Evolutionary conservation across 2,888 invertebrate species (phyloP), one percentile per base, ranked within the genome.

Genomic region (Acleris laterana): DNA sequence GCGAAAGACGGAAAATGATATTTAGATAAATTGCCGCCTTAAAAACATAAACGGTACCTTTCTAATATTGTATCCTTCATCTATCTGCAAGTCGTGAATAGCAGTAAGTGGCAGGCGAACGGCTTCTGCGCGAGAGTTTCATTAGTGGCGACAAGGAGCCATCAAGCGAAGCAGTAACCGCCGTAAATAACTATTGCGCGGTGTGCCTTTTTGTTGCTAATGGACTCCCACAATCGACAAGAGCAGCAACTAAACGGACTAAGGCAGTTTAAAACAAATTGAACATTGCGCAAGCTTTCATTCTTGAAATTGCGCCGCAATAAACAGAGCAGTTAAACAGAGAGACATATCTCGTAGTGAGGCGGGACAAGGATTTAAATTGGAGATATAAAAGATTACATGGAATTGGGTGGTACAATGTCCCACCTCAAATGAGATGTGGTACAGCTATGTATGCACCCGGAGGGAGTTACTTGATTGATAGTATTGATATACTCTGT

Each of bases 141-240:
- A 77, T 83, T 84, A 78, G 77, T 70, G 77, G 72, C 74, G 79
- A 82, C 81, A 83, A 74, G 77, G 65, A 77, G 71, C 75, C 75
- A 79, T 84, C 81, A 77, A 69, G 62, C 64, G 65, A 73, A 69
- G 63, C 73, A 74, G 72, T 74, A 76, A 51, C 67, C 66, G 74
- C 76, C 79, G 76, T 83, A 85, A 85, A 82, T 81, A 75, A 78
- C 61, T 53, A 55, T 19, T 62, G 63, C 68, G 72, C 68, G 68
- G 74, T 74, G 72, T 74, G 75, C 74, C 72, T 70, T 72, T 76
- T 74, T 77, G 74, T 75, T 76, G 69, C 78, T 82, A 82, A 82
- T 80, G 75, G 79, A 74, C 73, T 75, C 68, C 52, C 74, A 77
- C 71, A 70, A 68, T 56, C 42, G 52, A 60, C 55, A 60, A 58